Percentiles rank a stretch among this genome's conserved stretches.
phyloP scores from a whole-genome alignment of 1,140 invertebrate species.

The Scaptodrosophila lebanonensis region DNA sequence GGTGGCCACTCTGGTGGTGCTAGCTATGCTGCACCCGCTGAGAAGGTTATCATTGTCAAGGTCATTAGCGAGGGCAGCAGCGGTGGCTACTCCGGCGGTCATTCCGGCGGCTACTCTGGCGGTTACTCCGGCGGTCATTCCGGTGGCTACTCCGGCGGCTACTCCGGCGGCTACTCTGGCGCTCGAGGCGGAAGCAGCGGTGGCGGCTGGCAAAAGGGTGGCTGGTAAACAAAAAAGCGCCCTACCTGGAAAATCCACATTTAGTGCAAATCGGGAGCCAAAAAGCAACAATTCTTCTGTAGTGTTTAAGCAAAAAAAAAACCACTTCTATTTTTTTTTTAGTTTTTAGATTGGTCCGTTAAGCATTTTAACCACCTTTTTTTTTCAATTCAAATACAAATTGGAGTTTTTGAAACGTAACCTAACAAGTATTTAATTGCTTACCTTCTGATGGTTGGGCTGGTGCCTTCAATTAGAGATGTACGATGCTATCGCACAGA shows the following conservation, averaged over 20 bases:
- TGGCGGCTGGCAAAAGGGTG: conserved; percentile 58
- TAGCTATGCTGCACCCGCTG: neutral
- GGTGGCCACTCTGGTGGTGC: conserved; percentile 10
- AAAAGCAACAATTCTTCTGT: conserved; percentile 45
- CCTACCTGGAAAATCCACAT: neutral
- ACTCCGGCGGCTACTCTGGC: conserved; percentile 18
- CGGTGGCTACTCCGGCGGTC: conserved; percentile 13
- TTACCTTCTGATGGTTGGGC: too few relatives aligned
- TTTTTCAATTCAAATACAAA: conserved; percentile 13
- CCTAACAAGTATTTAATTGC: too few relatives aligned
- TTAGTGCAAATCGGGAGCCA: conserved; percentile 47
- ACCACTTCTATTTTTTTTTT: conserved; percentile 46
- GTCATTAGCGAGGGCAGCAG: neutral
- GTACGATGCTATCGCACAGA: too few relatives aligned
- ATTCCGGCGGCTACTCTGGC: conserved; percentile 14
- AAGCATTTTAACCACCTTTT: neutral
- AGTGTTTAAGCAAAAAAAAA: conserved; percentile 46
- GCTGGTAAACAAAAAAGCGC: conserved; percentile 40
- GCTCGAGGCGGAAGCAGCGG: conserved; percentile 12
- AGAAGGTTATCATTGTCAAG: conserved; percentile 5
- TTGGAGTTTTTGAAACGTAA: too few relatives aligned
- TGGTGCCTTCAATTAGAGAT: too few relatives aligned
- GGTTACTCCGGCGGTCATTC: conserved; percentile 24
- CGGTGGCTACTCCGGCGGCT: conserved; percentile 23
- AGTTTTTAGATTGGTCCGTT: neutral